phyloP scores from a whole-genome alignment of 1,140 invertebrate genomes.

The Homarus americanus region DNA sequence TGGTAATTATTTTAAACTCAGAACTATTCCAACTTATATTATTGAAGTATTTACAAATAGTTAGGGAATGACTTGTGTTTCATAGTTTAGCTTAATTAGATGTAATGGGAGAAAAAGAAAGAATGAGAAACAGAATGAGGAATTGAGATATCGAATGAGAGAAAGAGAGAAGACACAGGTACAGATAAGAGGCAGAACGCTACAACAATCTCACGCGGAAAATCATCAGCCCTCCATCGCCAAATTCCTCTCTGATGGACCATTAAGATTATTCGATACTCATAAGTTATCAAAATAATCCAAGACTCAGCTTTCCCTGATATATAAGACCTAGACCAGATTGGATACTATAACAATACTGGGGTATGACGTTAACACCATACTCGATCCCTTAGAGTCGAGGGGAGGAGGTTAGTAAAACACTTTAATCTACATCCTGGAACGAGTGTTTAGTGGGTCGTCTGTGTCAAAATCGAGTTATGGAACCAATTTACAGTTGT shows the following conservation, averaged over 20 bases:
- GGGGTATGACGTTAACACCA: too few species aligned
- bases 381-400: background rate
- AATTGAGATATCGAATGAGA: background rate
- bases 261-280: background rate
- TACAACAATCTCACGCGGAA: too few species aligned
- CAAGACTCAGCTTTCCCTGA: background rate
- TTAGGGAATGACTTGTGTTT: too few species aligned
- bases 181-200: too few species aligned
- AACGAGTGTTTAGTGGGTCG: background rate
- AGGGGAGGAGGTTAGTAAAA: background rate
- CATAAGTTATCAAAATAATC: background rate
- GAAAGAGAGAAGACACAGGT: background rate
- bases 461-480: background rate
- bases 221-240: too few species aligned
- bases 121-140: background rate
- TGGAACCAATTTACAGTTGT: conserved; percentile 2
- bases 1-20: too few species aligned
- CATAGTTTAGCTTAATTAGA: too few species aligned
- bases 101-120: background rate
- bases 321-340: background rate
- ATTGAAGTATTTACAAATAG: too few species aligned
- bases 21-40: too few species aligned
- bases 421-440: background rate
- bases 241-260: too few species aligned
- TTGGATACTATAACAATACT: background rate